phyloP scores from a whole-genome alignment of 2,113 vertebrate species.

The Sialia sialis region DNA sequence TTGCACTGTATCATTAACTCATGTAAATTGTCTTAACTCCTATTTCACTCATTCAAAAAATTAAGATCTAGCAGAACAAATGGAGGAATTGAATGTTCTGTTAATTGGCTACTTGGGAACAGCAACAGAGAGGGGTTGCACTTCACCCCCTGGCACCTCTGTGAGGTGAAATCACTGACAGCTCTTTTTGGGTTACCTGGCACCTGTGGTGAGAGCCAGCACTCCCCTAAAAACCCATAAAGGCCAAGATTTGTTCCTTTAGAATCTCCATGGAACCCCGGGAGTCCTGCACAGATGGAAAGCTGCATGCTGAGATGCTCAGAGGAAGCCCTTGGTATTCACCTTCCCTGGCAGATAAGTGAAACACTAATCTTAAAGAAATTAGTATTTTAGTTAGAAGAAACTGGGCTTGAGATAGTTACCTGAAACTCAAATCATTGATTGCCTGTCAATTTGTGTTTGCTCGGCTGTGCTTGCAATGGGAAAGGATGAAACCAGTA shows the following conservation, averaged over 20 bases:
- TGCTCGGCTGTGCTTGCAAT: too few relatives aligned
- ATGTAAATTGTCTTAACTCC: neutral
- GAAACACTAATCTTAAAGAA: too few relatives aligned
- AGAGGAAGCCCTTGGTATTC: neutral
- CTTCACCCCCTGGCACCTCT: neutral
- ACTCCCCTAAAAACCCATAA: neutral
- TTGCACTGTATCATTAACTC: neutral
- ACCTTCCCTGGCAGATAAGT: neutral
- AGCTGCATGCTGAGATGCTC: neutral
- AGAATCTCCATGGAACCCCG: neutral
- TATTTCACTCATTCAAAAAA: constrained; percentile 32
- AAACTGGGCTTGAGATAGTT: too few relatives aligned
- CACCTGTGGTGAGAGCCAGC: neutral
- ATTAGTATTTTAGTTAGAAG: too few relatives aligned
- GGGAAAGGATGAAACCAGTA: too few relatives aligned
- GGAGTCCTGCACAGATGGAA: neutral
- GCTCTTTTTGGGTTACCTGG: neutral
- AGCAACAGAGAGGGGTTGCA: neutral
- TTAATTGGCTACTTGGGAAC: neutral
- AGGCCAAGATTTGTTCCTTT: neutral
- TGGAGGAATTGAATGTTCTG: neutral
- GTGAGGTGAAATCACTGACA: neutral
- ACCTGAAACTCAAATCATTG: too few relatives aligned
- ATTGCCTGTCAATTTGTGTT: too few relatives aligned
- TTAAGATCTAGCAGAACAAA: constrained; percentile 9